phyloP scores from a whole-genome alignment of 2,797 vertebrate species.

The Antennarius maculatus region DNA sequence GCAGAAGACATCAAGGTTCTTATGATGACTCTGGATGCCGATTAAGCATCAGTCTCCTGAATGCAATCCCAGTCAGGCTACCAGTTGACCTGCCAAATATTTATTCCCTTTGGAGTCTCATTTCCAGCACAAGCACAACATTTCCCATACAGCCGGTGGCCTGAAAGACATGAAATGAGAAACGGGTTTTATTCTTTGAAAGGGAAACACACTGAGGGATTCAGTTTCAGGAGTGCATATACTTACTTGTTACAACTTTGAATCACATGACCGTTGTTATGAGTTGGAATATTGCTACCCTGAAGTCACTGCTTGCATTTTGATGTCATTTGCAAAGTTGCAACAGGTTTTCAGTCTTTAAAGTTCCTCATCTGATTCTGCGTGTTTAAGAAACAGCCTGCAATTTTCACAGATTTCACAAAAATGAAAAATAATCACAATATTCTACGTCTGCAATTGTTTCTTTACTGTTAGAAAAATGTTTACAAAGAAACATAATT shows the following conservation, averaged over 20 bases:
- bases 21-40: slow-evolving; percentile 38
- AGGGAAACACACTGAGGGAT: slow-evolving; percentile 26
- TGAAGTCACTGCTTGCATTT: not conserved
- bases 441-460: not conserved
- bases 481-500: not conserved
- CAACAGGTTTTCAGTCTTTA: not conserved
- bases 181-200: slow-evolving; percentile 12
- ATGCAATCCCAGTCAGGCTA: slow-evolving; percentile 25
- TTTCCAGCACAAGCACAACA: slow-evolving; percentile 26
- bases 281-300: not conserved
- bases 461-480: not conserved
- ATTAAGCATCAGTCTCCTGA: slow-evolving; percentile 41
- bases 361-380: not conserved
- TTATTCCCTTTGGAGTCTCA: slow-evolving; percentile 14
- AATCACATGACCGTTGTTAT: not conserved
- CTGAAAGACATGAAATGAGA: not conserved
- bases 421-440: too few species aligned
- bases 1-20: slow-evolving; percentile 12
- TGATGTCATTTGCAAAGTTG: not conserved
- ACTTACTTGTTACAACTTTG: not conserved
- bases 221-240: not conserved
- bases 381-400: too few species aligned
- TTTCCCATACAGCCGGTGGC: slow-evolving; percentile 1
- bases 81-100: slow-evolving; percentile 48
- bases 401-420: too few species aligned